Evolutionary conservation across 2,113 vertebrate species (phyloP).

Genomic region (Leuciscus idus): DNA sequence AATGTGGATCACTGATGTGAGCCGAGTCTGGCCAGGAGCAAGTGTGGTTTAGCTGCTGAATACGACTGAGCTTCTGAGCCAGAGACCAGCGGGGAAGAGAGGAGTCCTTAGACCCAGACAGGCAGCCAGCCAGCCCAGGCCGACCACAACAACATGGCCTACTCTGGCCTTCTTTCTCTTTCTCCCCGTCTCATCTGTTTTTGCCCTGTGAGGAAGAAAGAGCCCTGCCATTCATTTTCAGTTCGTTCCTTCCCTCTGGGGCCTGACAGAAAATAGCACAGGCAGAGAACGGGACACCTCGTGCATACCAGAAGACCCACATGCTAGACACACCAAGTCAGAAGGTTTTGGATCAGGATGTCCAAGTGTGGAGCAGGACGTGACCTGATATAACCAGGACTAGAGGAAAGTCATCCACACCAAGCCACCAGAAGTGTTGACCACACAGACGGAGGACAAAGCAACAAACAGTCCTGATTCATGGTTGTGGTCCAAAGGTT

Average conservation of each 20-base stretch:
- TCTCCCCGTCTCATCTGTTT: slow-evolving; percentile 54
- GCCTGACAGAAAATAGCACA: slow-evolving; percentile 35
- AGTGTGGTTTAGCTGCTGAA: slow-evolving; percentile 67
- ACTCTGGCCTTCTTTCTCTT: slow-evolving; percentile 35
- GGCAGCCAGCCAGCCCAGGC: slow-evolving; percentile 65
- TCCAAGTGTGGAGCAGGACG: slow-evolving; percentile 29
- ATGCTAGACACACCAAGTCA: background rate
- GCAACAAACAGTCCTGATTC: slow-evolving; percentile 48
- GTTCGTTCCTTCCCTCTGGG: slow-evolving; percentile 16
- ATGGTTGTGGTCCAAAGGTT: slow-evolving; percentile 46
- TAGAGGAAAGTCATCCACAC: slow-evolving; percentile 68
- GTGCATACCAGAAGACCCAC: slow-evolving; percentile 5
- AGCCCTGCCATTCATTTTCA: slow-evolving; percentile 45
- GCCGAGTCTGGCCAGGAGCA: slow-evolving; percentile 31
- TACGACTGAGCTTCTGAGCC: slow-evolving; percentile 60
- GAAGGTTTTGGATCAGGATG: slow-evolving; percentile 5
- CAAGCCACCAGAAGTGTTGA: slow-evolving; percentile 55
- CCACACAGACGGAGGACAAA: slow-evolving; percentile 49
- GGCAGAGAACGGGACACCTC: slow-evolving; percentile 28
- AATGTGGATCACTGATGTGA: slow-evolving; percentile 55
- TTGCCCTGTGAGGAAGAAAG: slow-evolving; percentile 46
- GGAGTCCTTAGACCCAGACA: slow-evolving; percentile 56
- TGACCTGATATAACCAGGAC: slow-evolving; percentile 73
- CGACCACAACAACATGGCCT: slow-evolving; percentile 59
- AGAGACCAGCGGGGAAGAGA: slow-evolving; percentile 68